Evolutionary conservation across 2,113 vertebrate species (phyloP).

Genomic region (Cavia aperea): DNA sequence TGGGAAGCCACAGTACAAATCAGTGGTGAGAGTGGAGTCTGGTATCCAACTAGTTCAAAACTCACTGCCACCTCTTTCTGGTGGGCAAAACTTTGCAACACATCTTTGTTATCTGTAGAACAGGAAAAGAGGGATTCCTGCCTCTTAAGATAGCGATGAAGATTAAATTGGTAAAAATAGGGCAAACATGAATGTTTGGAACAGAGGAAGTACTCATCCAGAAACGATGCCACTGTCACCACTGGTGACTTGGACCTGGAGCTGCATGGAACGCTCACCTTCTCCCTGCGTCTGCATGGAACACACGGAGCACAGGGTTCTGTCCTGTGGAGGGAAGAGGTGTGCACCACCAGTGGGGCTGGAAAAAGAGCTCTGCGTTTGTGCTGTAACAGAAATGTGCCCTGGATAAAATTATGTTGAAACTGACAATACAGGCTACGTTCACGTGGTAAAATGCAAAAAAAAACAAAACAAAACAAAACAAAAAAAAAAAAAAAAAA

Average conservation of each 20-base stretch:
- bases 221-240: not conserved
- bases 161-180: not conserved
- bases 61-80: not conserved
- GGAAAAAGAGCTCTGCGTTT: not conserved
- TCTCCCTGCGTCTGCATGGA: not conserved
- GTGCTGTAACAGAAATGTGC: not conserved
- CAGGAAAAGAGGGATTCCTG: not conserved
- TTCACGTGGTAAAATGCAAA: not conserved
- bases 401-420: constrained; percentile 19
- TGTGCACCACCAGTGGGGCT: not conserved
- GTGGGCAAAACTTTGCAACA: not conserved
- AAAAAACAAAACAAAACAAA: not conserved
- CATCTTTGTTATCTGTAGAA: not conserved
- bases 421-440: not conserved
- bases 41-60: not conserved
- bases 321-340: not conserved
- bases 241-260: not conserved
- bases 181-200: not conserved
- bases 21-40: not conserved
- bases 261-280: not conserved
- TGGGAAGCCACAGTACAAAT: rapidly evolving
- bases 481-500: not conserved
- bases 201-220: not conserved
- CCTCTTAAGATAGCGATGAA: not conserved
- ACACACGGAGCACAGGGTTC: not conserved